These are phyloP conservation scores for Notarius quadriscutis DNA, from an alignment of 2,113 vertebrate species.

Conservation along the genomic window DNA sequence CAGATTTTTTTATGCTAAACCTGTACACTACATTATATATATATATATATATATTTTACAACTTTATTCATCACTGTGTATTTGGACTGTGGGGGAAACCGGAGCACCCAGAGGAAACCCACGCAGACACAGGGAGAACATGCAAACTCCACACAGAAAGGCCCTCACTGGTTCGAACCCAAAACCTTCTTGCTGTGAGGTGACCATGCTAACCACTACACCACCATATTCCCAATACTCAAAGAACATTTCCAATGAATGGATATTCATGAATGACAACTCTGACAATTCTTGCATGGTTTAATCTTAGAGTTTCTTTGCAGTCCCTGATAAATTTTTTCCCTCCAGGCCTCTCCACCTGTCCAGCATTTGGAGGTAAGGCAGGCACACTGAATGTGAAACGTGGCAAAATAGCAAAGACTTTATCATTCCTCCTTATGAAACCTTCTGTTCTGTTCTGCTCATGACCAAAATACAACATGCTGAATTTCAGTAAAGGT, in stretches of 20 bases:
- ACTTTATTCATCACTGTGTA: too few species aligned
- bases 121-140: too few species aligned
- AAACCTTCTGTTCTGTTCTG: constrained; percentile 45
- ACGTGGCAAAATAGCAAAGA: constrained; percentile 32
- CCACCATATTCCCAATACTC: neutral
- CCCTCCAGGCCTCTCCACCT: constrained; percentile 41
- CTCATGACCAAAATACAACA: constrained; percentile 42
- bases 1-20: neutral
- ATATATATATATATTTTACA: too few species aligned
- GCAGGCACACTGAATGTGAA: constrained; percentile 12
- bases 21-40: too few species aligned
- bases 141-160: too few species aligned
- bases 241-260: neutral
- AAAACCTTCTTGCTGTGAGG: too few species aligned
- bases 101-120: too few species aligned
- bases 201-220: too few species aligned
- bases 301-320: neutral
- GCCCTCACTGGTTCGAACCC: too few species aligned
- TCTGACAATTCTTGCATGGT: neutral
- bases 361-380: constrained; percentile 28
- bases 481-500: constrained; percentile 66
- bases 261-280: neutral
- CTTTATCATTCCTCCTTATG: constrained; percentile 30
- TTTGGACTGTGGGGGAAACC: too few species aligned
- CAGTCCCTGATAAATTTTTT: constrained; percentile 15